These are phyloP conservation scores for Dryomyza anilis DNA, from an alignment of 2,888 invertebrate genomes.

Conservation along the genomic window DNA sequence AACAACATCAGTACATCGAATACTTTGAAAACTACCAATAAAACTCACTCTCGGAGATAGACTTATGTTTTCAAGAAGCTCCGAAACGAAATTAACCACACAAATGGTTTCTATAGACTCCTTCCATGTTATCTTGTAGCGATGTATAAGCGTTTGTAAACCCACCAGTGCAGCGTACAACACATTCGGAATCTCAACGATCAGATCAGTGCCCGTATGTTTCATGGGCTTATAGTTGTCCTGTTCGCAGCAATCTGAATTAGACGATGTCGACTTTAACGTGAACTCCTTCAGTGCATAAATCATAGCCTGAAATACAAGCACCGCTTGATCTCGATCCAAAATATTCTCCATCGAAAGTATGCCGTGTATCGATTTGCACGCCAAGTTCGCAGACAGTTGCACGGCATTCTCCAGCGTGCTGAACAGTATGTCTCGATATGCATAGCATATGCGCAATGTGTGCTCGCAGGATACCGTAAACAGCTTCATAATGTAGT, in stretches of 20 bases:
- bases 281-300: slow-evolving; percentile 67
- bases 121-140: slow-evolving; percentile 76
- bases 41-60: slow-evolving; percentile 63
- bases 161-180: slow-evolving; percentile 72
- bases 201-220: slow-evolving; percentile 60
- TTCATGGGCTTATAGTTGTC: background rate
- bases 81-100: slow-evolving; percentile 65
- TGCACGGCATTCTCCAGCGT: slow-evolving; percentile 41
- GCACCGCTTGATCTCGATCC: slow-evolving; percentile 67
- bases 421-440: slow-evolving; percentile 62
- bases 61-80: slow-evolving; percentile 64
- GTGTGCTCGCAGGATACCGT: slow-evolving; percentile 70
- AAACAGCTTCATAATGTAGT: slow-evolving; percentile 67
- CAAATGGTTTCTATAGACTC: slow-evolving; percentile 78
- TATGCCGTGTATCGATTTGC: slow-evolving; percentile 57
- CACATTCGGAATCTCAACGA: slow-evolving; percentile 63
- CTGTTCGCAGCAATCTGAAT: background rate
- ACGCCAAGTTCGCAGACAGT: slow-evolving; percentile 49
- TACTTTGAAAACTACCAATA: slow-evolving; percentile 37
- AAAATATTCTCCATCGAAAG: slow-evolving; percentile 64
- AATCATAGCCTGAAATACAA: slow-evolving; percentile 68
- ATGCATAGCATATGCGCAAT: slow-evolving; percentile 65
- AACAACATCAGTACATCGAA: slow-evolving; percentile 26
- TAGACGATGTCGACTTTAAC: slow-evolving; percentile 20
- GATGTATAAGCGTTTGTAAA: slow-evolving; percentile 69